Evolutionary conservation across 2,113 vertebrate species (phyloP).

Genomic region (Axis porcinus): DNA sequence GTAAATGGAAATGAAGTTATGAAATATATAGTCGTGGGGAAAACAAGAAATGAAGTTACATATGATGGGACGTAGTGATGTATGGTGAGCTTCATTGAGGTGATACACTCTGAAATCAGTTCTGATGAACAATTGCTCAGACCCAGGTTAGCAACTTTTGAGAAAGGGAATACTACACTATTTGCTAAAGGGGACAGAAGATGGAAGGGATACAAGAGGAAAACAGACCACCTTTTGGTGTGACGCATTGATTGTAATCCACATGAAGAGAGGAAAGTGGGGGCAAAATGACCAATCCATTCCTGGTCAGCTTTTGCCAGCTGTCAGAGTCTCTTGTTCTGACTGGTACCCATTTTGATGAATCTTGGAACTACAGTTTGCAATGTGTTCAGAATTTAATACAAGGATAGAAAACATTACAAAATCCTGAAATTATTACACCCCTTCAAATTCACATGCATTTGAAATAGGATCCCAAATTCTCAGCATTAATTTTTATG

Average conservation of each 20-base stretch:
- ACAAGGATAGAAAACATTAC: neutral
- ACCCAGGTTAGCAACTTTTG: neutral
- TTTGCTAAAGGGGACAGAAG: neutral
- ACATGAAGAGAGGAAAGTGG: neutral
- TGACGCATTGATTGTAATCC: neutral
- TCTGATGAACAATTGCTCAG: neutral
- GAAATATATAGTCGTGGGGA: neutral
- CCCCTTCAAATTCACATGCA: neutral
- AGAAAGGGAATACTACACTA: neutral
- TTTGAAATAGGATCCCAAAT: slow-evolving; percentile 17
- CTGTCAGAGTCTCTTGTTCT: neutral
- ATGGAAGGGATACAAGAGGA: neutral
- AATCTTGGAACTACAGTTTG: neutral
- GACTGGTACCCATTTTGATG: neutral
- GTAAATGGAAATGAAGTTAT: neutral
- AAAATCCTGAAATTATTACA: neutral
- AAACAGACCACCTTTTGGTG: neutral
- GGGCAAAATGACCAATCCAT: neutral
- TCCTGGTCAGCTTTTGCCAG: neutral
- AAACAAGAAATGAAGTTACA: neutral
- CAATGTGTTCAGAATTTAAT: neutral
- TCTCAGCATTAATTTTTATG: neutral
- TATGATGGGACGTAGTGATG: rapidly evolving
- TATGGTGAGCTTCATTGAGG: neutral
- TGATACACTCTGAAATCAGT: no score